Percentiles rank a stretch among this genome's conserved stretches.
Conservation (phyloP, 2,797 vertebrate genomes). For the Corythornis leucogaster region DNA sequence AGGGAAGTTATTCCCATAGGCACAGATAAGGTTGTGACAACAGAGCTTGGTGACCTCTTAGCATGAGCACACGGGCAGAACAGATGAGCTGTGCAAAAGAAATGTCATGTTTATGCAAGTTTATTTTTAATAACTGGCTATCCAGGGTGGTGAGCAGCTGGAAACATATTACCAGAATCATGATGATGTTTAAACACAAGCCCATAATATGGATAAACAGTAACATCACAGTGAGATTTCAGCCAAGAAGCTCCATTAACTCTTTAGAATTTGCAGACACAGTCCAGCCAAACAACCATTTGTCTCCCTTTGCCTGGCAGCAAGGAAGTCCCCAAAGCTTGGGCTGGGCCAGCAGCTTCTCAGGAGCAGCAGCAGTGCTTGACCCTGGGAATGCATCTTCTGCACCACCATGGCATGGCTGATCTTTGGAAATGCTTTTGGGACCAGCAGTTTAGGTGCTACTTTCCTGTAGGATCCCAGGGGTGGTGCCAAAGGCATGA, state of each 20-base stretch:
- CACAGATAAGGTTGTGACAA: background rate
- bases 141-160: constrained; percentile 54
- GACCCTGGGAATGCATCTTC: background rate
- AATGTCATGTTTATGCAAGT: constrained; percentile 60
- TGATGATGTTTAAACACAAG: constrained; percentile 48
- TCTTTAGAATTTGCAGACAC: constrained; percentile 5
- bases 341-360: background rate
- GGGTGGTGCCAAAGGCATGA: background rate
- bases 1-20: background rate
- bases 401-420: background rate
- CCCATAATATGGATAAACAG: constrained; percentile 18
- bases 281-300: background rate
- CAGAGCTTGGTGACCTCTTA: constrained; percentile 17
- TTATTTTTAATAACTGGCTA: constrained; percentile 70
- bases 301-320: background rate
- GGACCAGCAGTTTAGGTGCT: background rate
- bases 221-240: constrained; percentile 28
- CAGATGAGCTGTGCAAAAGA: constrained; percentile 52
- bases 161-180: constrained; percentile 60
- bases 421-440: background rate
- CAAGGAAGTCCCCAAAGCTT: background rate
- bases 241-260: constrained; percentile 15
- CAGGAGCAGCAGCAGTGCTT: background rate
- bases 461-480: background rate
- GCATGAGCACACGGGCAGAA: background rate